Percentiles rank a stretch among this genome's conserved stretches.
Evolutionary conservation across 2,797 vertebrate genomes (phyloP).

Genomic region (Scarus forsteni): DNA sequence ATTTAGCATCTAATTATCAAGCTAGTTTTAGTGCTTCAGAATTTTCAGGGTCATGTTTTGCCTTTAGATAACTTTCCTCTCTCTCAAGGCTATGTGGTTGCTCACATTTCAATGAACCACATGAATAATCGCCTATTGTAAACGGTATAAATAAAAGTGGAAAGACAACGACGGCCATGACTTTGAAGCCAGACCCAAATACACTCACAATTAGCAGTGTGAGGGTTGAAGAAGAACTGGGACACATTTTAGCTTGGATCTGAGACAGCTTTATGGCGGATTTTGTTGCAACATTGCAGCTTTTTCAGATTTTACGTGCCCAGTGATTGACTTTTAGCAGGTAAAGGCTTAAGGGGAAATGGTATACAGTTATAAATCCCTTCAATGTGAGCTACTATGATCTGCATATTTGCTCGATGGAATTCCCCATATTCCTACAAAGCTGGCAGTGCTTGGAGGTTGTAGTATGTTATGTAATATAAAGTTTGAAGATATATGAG

Average conservation of each 20-base stretch:
- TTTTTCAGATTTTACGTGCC: background rate
- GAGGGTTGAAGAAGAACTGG: conserved; percentile 20
- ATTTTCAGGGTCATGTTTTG: conserved; percentile 84
- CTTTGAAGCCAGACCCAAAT: conserved; percentile 40
- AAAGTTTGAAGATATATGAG: too few species aligned
- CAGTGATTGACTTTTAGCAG: background rate
- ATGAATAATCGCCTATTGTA: conserved; percentile 66
- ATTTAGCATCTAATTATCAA: conserved; percentile 86
- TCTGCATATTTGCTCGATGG: too few species aligned
- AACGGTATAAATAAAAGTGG: conserved; percentile 42
- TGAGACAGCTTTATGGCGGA: conserved; percentile 2
- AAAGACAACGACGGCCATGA: conserved; percentile 44
- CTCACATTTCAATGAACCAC: conserved; percentile 68
- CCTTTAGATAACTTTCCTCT: conserved; percentile 79
- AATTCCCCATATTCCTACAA: too few species aligned
- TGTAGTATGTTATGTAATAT: too few species aligned
- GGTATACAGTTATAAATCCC: background rate
- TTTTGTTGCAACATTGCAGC: background rate
- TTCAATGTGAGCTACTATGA: background rate
- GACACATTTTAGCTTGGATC: background rate
- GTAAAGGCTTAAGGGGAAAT: background rate
- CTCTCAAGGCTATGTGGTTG: conserved; percentile 75
- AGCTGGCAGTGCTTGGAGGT: too few species aligned
- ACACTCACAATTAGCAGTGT: conserved; percentile 4
- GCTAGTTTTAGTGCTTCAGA: conserved; percentile 74